phyloP scores from a whole-genome alignment of 2,113 vertebrate genomes.

The Pogonocichla stellata region DNA sequence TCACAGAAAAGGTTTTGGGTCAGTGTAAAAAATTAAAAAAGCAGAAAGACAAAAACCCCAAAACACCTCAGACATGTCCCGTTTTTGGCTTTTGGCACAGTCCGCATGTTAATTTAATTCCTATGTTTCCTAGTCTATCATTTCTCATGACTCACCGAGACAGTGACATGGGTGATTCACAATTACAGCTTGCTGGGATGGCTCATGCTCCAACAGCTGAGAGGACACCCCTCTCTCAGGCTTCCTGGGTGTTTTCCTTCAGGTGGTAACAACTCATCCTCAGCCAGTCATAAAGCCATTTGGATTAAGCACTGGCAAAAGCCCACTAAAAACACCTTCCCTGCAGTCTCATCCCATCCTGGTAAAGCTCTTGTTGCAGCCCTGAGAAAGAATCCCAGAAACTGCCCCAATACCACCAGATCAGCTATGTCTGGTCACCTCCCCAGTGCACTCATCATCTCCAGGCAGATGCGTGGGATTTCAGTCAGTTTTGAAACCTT shows the following conservation, averaged over 20 bases:
- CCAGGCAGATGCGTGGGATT: neutral
- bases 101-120: neutral
- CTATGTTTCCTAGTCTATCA: conserved; percentile 6
- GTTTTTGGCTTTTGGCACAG: neutral
- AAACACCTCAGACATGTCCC: neutral
- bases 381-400: neutral
- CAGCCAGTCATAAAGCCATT: neutral
- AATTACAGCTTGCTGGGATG: neutral
- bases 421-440: neutral
- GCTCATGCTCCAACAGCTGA: neutral
- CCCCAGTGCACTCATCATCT: rapidly evolving
- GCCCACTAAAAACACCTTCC: neutral
- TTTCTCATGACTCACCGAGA: conserved; percentile 26
- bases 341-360: neutral
- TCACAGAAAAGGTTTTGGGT: neutral
- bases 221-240: neutral
- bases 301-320: neutral
- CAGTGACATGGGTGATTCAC: neutral
- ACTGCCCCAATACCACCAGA: neutral
- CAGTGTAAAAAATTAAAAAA: neutral
- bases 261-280: neutral
- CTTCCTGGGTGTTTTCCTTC: neutral
- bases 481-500: neutral
- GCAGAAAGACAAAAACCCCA: neutral
- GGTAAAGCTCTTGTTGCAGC: neutral